Evolutionary conservation across 2,888 invertebrate species (phyloP), one percentile per base, ranked within the genome.

Genomic region (Gerris lacustris): DNA sequence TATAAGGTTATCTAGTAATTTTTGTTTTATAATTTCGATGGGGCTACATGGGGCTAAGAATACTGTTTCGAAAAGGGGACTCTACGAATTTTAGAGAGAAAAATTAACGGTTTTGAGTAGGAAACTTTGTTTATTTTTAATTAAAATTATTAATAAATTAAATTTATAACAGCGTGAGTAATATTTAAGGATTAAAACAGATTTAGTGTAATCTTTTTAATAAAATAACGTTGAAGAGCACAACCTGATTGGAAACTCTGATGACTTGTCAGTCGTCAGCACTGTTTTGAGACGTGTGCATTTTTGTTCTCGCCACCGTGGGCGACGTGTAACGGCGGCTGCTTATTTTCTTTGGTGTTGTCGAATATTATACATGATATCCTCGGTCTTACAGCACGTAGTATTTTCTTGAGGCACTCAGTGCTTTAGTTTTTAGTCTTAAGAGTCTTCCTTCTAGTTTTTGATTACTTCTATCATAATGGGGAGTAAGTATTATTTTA

Each of bases 401-500:
- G 63, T 69, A 45, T n/a, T 44, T 63, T 47, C 43, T 44, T 63
- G 44, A 63, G 63, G 44, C 31, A 44, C 63, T 69, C 44, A 63
- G 9, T 63, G 44, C 63, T 69, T 69, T 45, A 17, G 18, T 44
- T 63, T 63, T 63, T 31, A 63, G 62, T 69, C 44, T 44, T 43
- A 62, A 63, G 43, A 63, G 44, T 69, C 44, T 64, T 64, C 64
- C 64, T 31, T 18, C 31, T 64, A 64, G 64, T 45, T 66, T 64
- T 69, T 9, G 18, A 44, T 63, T 66, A 45, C 18, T 44, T n/a
- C 11, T 69, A 67, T 70, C 72, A 72, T 62, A 45, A 74, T 74
- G 74, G 74, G 68, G 63, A 74, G 74, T 74, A 73, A 71, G 74
- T 73, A 70, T 47, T 64, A 63, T 71, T 68, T 47, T 63, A 44